A percentile compares a stretch with the other conserved stretches of the same genome.
Conservation (phyloP, 1,140 invertebrate genomes). For the Diprion similis region DNA sequence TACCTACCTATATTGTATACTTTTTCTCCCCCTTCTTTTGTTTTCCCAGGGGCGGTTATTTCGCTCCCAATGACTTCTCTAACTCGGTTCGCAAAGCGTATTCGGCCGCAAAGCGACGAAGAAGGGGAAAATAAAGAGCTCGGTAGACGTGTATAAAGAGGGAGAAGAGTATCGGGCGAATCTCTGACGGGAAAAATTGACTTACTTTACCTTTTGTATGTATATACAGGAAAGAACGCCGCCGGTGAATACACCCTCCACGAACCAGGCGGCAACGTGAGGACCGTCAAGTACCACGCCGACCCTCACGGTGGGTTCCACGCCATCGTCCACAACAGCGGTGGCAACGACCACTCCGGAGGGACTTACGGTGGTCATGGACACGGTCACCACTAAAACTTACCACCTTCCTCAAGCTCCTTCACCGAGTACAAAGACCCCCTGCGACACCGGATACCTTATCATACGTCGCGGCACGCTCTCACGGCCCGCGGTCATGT, state of each 20-base stretch:
- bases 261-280: slow-evolving; percentile 79
- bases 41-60: too few relatives aligned
- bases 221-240: slow-evolving; percentile 43
- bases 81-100: not conserved
- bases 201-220: not conserved
- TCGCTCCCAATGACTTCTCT: not conserved
- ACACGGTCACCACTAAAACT: slow-evolving; percentile 21
- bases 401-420: not conserved
- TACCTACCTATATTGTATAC: not conserved
- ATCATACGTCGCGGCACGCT: too few relatives aligned
- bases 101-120: not conserved
- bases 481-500: not conserved
- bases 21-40: not conserved
- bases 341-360: slow-evolving; percentile 59
- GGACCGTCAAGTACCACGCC: slow-evolving; percentile 80
- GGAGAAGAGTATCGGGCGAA: not conserved
- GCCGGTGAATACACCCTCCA: slow-evolving; percentile 78
- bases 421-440: not conserved
- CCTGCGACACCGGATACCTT: too few relatives aligned
- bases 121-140: too few relatives aligned
- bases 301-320: slow-evolving; percentile 82
- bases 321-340: slow-evolving; percentile 74
- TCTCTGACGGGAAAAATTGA: not conserved
- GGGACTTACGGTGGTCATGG: slow-evolving; percentile 49
- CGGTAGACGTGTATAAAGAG: too few relatives aligned